Evolutionary conservation across 2,113 vertebrate genomes (phyloP).

Genomic region (Campylorhamphus procurvoides): DNA sequence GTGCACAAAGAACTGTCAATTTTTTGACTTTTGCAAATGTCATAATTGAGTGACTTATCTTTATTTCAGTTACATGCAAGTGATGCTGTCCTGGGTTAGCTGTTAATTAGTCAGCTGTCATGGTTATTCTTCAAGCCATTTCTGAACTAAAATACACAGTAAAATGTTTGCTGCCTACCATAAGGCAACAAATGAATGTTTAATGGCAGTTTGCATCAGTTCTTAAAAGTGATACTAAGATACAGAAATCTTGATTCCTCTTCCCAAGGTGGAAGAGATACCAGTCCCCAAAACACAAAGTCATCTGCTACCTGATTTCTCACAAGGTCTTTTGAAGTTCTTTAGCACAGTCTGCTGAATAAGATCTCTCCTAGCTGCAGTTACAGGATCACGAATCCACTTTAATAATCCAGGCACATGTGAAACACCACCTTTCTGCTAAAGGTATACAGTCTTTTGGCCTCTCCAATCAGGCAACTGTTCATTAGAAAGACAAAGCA

Average conservation of each 20-base stretch:
- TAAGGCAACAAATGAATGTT: background rate
- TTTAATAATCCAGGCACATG: background rate
- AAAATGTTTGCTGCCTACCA: background rate
- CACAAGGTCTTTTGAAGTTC: background rate
- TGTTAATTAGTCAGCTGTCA: background rate
- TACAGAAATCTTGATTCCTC: background rate
- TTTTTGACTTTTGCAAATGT: background rate
- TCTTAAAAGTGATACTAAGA: background rate
- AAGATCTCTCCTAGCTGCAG: background rate
- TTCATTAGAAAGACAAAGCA: constrained; percentile 51
- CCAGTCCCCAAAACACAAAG: background rate
- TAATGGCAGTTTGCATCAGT: background rate
- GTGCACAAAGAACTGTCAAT: background rate
- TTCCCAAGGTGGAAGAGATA: background rate
- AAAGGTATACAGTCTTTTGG: background rate
- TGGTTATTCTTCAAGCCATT: background rate
- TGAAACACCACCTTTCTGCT: background rate
- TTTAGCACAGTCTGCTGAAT: background rate
- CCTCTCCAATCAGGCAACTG: constrained; percentile 23
- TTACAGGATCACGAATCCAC: background rate
- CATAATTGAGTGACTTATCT: background rate
- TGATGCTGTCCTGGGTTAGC: background rate
- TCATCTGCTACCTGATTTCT: background rate
- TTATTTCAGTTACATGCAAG: background rate
- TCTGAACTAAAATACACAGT: background rate